Evolutionary conservation across 2,888 invertebrate species (phyloP).

Genomic region (Eristalis pertinax): DNA sequence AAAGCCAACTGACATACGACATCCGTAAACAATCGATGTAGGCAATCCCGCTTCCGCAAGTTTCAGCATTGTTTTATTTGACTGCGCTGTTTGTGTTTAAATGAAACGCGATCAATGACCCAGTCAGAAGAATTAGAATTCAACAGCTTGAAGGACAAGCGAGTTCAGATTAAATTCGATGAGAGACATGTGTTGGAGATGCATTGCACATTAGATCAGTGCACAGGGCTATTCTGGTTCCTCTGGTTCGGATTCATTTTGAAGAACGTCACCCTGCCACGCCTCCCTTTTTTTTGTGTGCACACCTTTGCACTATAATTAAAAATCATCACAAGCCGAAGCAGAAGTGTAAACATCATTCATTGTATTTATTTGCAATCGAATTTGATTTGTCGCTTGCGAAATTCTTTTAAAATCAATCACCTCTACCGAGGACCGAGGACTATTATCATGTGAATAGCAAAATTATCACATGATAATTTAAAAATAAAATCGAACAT

Average conservation of each 20-base stretch:
- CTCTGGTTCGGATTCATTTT: not conserved
- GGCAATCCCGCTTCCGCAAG: no score
- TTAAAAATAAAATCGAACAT: slow-evolving; percentile 60
- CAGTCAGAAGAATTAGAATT: not conserved
- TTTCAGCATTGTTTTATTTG: no score
- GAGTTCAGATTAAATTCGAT: not conserved
- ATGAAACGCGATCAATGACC: not conserved
- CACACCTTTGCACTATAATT: slow-evolving; percentile 24
- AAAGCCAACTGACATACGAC: no score
- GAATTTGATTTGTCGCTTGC: slow-evolving; percentile 43
- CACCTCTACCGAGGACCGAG: slow-evolving; percentile 68
- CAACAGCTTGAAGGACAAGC: not conserved
- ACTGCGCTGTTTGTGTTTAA: not conserved
- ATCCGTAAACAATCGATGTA: no score
- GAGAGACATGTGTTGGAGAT: not conserved
- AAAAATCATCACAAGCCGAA: slow-evolving; percentile 8
- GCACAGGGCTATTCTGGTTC: no score
- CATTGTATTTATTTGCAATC: slow-evolving; percentile 13
- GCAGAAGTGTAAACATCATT: not conserved
- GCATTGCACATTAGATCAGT: no score
- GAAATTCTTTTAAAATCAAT: slow-evolving; percentile 72
- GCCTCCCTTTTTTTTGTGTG: slow-evolving; percentile 4
- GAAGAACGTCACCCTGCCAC: slow-evolving; percentile 40
- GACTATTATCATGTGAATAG: slow-evolving; percentile 71
- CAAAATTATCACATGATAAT: slow-evolving; percentile 71